phyloP scores from a whole-genome alignment of 2,113 vertebrate species.

The Mustelus asterias region DNA sequence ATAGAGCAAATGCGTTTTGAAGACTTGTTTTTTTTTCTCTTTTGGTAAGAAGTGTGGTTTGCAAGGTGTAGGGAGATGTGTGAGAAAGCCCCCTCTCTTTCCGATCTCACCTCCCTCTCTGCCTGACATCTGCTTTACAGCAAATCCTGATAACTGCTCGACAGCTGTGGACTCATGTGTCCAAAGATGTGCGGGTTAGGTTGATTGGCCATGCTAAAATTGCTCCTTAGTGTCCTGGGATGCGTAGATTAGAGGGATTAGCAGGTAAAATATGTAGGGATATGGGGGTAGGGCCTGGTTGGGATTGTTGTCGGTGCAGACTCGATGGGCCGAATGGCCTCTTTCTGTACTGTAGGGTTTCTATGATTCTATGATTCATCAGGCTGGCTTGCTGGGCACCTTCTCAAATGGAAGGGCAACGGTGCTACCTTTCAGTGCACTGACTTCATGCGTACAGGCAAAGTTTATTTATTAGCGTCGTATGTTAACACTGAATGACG shows the following conservation, averaged over 20 bases:
- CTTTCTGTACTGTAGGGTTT: too few relatives aligned
- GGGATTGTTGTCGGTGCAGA: too few relatives aligned
- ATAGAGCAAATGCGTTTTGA: not conserved
- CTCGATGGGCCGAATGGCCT: too few relatives aligned
- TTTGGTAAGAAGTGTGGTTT: not conserved
- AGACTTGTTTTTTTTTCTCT: not conserved
- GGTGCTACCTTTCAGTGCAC: not conserved
- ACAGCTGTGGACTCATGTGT: not conserved
- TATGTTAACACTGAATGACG: too few relatives aligned
- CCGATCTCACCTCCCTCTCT: not conserved
- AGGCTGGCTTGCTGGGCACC: not conserved
- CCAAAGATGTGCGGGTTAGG: too few relatives aligned
- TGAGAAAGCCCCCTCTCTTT: not conserved
- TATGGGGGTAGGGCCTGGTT: too few relatives aligned
- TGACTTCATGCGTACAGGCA: not conserved
- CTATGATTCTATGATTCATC: too few relatives aligned
- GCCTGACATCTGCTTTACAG: not conserved
- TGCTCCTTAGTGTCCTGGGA: too few relatives aligned
- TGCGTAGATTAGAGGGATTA: too few relatives aligned
- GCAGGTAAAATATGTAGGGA: too few relatives aligned
- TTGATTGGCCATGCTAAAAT: too few relatives aligned
- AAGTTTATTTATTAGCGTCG: not conserved
- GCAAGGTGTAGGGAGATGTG: not conserved
- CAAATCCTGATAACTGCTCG: not conserved
- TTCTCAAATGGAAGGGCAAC: not conserved